Evolutionary conservation across 1,140 invertebrate species (phyloP).

Genomic region (silkworm (Bombyx mori)): DNA sequence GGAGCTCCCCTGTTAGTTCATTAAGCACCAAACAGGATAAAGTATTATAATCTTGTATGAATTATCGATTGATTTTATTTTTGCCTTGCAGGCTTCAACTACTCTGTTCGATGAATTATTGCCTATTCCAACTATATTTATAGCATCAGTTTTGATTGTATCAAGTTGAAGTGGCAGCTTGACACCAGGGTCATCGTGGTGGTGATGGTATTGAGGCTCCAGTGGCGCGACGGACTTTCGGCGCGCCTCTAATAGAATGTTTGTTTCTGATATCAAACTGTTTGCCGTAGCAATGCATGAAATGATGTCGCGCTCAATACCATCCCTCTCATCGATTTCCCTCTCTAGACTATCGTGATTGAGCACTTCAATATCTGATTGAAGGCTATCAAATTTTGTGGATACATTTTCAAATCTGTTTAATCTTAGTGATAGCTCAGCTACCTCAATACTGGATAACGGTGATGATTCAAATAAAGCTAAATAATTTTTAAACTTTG

Average conservation of each 20-base stretch:
- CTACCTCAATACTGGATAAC: conserved; percentile 19
- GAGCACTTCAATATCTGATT: no score
- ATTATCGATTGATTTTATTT: no score
- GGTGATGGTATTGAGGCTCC: conserved; percentile 4
- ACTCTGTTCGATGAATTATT: no score
- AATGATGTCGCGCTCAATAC: conserved; percentile 21
- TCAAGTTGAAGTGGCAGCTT: no score
- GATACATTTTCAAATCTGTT: conserved; percentile 21
- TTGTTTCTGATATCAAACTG: conserved; percentile 10
- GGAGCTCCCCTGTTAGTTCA: no score
- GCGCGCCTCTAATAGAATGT: neutral
- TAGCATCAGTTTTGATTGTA: no score
- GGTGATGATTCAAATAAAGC: conserved; percentile 9
- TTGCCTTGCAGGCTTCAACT: no score
- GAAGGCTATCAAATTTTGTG: conserved; percentile 9
- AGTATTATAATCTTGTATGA: no score
- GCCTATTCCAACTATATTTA: no score
- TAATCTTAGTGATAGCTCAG: conserved; percentile 23
- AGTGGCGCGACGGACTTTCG: neutral
- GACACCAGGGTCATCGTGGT: conserved; percentile 12
- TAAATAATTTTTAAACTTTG: conserved; percentile 28
- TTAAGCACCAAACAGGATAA: no score
- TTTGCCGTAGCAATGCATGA: conserved; percentile 20
- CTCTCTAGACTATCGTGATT: no score
- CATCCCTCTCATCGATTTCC: no score